phyloP scores from a whole-genome alignment of 1,140 invertebrate species.

The Acyrthosiphon pisum region DNA sequence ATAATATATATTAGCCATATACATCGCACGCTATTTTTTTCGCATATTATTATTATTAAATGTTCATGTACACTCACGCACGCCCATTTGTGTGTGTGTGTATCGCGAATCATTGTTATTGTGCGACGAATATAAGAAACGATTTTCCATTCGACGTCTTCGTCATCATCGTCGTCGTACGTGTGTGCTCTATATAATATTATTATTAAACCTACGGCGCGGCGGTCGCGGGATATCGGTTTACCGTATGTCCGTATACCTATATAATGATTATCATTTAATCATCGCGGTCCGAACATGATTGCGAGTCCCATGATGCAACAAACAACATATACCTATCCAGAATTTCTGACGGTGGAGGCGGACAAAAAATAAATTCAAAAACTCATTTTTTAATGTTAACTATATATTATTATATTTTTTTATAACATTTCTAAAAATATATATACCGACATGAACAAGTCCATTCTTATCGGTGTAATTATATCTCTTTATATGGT shows the following conservation, averaged over 20 bases:
- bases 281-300: neutral
- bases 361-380: too few relatives aligned
- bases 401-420: neutral
- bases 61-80: neutral
- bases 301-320: neutral
- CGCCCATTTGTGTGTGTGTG: neutral
- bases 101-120: neutral
- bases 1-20: neutral
- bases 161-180: neutral
- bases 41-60: neutral
- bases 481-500: neutral
- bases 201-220: neutral
- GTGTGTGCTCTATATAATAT: neutral
- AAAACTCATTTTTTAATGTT: neutral
- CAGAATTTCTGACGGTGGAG: neutral
- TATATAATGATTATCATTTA: neutral
- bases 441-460: neutral
- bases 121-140: neutral
- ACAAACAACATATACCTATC: neutral
- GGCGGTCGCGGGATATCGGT: neutral
- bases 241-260: neutral
- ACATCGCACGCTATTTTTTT: neutral
- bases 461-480: neutral
- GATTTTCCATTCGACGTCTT: neutral
- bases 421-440: too few relatives aligned